Percentiles rank a stretch among this genome's conserved stretches.
Conservation (phyloP, 1,140 invertebrate species). For the Nomia melanderi region DNA sequence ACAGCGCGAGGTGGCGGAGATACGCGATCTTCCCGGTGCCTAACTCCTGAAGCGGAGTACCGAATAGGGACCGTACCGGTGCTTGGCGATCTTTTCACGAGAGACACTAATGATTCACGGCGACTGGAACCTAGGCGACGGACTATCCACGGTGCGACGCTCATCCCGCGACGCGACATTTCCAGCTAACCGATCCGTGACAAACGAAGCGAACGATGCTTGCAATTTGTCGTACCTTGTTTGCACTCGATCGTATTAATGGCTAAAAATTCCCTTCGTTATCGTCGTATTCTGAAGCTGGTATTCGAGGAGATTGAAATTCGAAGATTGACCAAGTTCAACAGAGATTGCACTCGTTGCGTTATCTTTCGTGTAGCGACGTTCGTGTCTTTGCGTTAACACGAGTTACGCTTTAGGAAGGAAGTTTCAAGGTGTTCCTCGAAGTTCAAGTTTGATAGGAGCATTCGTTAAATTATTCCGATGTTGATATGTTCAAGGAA, state of each 20-base stretch:
- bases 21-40: slow-evolving; percentile 61
- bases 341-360: too few species aligned
- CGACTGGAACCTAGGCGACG: neutral
- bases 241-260: neutral
- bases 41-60: slow-evolving; percentile 46
- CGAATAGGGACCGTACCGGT: slow-evolving; percentile 36
- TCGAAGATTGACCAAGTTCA: too few species aligned
- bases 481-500: too few species aligned
- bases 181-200: neutral
- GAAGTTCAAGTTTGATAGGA: too few species aligned
- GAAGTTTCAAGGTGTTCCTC: too few species aligned
- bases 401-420: too few species aligned
- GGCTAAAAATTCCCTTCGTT: too few species aligned
- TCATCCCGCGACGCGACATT: neutral
- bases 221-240: neutral
- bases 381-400: too few species aligned
- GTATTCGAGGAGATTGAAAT: too few species aligned
- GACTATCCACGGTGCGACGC: neutral
- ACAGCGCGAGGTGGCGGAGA: slow-evolving; percentile 65
- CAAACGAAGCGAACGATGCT: neutral
- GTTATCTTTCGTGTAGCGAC: too few species aligned
- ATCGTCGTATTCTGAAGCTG: too few species aligned
- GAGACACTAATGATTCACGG: slow-evolving; percentile 49
- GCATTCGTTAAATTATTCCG: too few species aligned
- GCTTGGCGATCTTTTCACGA: slow-evolving; percentile 41